Percentiles rank a stretch among this genome's conserved stretches.
Conservation (phyloP, 2,797 vertebrate species). For the Nothura maculosa region DNA sequence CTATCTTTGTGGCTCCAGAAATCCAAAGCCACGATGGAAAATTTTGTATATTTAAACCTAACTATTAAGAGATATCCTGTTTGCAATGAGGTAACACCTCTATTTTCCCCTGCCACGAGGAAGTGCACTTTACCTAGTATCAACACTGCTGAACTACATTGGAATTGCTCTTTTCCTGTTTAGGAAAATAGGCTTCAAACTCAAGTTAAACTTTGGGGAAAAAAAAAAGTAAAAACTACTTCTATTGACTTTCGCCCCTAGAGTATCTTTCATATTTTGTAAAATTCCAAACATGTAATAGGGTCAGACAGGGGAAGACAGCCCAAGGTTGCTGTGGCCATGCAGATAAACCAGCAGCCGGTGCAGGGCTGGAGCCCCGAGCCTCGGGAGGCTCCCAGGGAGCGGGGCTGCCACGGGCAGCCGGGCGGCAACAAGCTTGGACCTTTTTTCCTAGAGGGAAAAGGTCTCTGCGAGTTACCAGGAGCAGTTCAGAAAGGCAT, state of each 20-base stretch:
- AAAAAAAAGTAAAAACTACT: neutral
- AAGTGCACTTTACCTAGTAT: constrained; percentile 70
- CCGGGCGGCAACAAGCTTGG: neutral
- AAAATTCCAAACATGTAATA: neutral
- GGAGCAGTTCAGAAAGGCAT: neutral
- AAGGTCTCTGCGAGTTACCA: neutral
- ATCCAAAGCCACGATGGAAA: constrained; percentile 62
- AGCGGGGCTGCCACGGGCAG: neutral
- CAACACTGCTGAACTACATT: constrained; percentile 32
- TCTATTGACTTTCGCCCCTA: neutral
- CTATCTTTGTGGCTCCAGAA: neutral
- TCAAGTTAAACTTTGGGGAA: neutral
- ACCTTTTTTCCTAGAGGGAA: neutral
- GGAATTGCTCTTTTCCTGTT: constrained; percentile 71
- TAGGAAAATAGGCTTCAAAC: constrained; percentile 55
- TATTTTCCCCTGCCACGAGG: constrained; percentile 71
- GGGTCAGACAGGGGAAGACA: neutral
- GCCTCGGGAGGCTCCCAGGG: rapidly evolving
- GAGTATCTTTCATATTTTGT: neutral
- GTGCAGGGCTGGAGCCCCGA: no score
- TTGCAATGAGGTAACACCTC: constrained; percentile 72
- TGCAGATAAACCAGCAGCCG: rapidly evolving
- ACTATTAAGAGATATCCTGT: constrained; percentile 79
- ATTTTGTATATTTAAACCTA: constrained; percentile 70
- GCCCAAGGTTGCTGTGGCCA: neutral